These are phyloP conservation scores for Nephrotoma guestfalica DNA, from an alignment of 2,888 invertebrate genomes.

Conservation along the genomic window DNA sequence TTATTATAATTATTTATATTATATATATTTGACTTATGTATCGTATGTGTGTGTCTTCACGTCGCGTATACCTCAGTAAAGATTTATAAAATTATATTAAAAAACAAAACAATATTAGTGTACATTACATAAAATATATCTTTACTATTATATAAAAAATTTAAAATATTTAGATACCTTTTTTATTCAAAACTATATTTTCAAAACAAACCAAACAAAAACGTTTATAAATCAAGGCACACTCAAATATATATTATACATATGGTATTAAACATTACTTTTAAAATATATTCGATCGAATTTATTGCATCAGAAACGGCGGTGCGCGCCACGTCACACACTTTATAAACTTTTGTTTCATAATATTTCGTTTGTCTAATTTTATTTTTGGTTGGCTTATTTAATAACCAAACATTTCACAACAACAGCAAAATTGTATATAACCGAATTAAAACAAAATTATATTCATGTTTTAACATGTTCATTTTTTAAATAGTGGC, in stretches of 20 bases:
- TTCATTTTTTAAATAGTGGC: background rate
- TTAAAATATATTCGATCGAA: background rate
- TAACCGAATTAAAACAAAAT: background rate
- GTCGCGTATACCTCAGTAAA: slow-evolving; percentile 40
- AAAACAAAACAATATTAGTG: slow-evolving; percentile 10
- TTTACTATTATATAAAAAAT: background rate
- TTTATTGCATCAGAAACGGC: background rate
- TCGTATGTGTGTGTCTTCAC: slow-evolving; percentile 34
- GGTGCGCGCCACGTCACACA: background rate
- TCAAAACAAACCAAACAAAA: background rate
- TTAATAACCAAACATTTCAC: background rate
- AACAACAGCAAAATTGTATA: background rate
- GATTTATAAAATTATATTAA: slow-evolving; percentile 9
- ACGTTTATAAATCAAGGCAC: background rate
- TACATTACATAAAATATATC: slow-evolving; percentile 3
- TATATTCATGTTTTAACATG: background rate
- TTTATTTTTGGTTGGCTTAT: background rate
- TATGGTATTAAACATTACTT: background rate
- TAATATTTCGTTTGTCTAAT: background rate
- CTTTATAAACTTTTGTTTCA: background rate
- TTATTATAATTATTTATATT: slow-evolving; percentile 3
- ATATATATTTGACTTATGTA: slow-evolving; percentile 14
- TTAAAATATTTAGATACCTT: background rate
- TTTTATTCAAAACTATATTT: background rate
- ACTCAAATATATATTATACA: background rate